phyloP scores from a whole-genome alignment of 2,797 vertebrate species.

The Cyprinodon diabolis region DNA sequence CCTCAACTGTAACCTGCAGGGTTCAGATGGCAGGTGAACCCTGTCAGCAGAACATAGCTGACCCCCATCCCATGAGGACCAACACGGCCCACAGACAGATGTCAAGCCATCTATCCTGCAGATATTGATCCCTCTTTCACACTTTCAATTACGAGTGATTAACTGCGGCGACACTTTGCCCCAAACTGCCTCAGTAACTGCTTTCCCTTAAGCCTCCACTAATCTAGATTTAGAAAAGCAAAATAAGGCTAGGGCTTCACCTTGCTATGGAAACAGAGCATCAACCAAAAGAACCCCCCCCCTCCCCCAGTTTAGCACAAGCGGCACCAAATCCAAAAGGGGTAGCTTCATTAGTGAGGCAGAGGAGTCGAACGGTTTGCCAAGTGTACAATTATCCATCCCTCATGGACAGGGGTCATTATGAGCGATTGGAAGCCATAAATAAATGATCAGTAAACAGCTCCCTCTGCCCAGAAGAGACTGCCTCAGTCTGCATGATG shows the following conservation, averaged over 20 bases:
- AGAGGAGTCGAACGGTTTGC: slow-evolving; percentile 70
- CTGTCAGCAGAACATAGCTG: slow-evolving; percentile 32
- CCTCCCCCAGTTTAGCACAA: not conserved
- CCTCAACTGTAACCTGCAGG: not conserved
- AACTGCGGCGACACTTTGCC: slow-evolving; percentile 49
- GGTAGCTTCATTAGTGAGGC: slow-evolving; percentile 59
- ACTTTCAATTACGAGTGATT: slow-evolving; percentile 67
- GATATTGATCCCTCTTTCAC: slow-evolving; percentile 63
- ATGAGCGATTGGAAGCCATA: slow-evolving; percentile 62
- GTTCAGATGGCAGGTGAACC: slow-evolving; percentile 1
- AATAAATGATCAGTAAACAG: slow-evolving; percentile 74
- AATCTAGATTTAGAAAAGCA: slow-evolving; percentile 10
- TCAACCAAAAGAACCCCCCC: slow-evolving; percentile 2
- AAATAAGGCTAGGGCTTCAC: slow-evolving; percentile 11
- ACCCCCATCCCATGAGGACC: slow-evolving; percentile 42
- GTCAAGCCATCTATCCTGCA: slow-evolving; percentile 61
- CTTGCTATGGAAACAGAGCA: not conserved
- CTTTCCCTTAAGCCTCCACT: slow-evolving; percentile 40
- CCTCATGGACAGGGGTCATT: slow-evolving; percentile 64
- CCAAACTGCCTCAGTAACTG: slow-evolving; percentile 56
- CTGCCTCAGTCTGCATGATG: slow-evolving; percentile 46
- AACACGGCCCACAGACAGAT: slow-evolving; percentile 60
- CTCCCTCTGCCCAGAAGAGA: slow-evolving; percentile 23
- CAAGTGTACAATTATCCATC: slow-evolving; percentile 68
- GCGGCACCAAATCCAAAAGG: slow-evolving; percentile 42